phyloP scores from a whole-genome alignment of 2,888 invertebrate species.

The Magallana nippona region DNA sequence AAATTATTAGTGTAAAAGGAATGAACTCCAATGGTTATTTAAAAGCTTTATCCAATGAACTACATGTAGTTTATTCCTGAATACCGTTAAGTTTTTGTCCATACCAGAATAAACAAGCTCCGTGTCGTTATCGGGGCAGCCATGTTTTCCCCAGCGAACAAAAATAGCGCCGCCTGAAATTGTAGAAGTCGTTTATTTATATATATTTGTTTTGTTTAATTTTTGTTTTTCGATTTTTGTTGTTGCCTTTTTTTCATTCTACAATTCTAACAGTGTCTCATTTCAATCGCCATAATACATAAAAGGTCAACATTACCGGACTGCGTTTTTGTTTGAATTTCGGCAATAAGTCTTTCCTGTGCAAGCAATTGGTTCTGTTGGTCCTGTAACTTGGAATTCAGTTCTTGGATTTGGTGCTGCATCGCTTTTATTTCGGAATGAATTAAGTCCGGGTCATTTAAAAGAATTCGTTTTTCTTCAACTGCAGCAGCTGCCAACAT shows the following conservation, averaged over 20 bases:
- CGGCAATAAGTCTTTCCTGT: not conserved
- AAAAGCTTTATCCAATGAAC: too few relatives aligned
- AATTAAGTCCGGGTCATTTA: not conserved
- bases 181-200: not conserved
- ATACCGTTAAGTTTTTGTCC: not conserved
- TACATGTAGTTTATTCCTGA: too few relatives aligned
- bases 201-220: too few relatives aligned
- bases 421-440: not conserved
- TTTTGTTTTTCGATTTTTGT: too few relatives aligned
- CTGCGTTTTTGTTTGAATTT: too few relatives aligned
- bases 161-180: conserved; percentile 34
- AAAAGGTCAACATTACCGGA: not conserved
- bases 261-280: too few relatives aligned
- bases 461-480: conserved; percentile 7
- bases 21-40: too few relatives aligned
- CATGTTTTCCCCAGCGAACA: conserved; percentile 39
- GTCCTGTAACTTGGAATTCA: not conserved
- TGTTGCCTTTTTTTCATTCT: too few relatives aligned
- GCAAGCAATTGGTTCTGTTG: not conserved
- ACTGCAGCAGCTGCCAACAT: too few relatives aligned
- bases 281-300: not conserved
- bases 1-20: too few relatives aligned
- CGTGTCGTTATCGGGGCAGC: conserved; percentile 28
- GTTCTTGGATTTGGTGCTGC: conserved; percentile 2
- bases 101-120: conserved; percentile 44